Evolutionary conservation across 2,797 vertebrate genomes (phyloP), one percentile per base, ranked within the genome.

Genomic region (Onychomys torridus): DNA sequence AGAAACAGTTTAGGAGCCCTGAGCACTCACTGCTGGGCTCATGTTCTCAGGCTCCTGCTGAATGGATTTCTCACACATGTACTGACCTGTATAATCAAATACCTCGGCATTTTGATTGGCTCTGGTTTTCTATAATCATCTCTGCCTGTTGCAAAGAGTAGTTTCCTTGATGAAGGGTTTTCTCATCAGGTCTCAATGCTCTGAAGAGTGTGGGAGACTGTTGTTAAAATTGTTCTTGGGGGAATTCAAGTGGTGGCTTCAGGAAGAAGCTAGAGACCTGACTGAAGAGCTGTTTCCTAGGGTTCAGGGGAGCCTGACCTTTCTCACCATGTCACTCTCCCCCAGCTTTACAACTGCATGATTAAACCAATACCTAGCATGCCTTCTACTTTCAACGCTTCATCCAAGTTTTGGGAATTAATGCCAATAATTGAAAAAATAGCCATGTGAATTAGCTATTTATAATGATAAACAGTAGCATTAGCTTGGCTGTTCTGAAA

Each of bases 391-490:
- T 94, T 96, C 63, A 65, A 84, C 81, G 95, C 61, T 61, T 97
- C 97, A 77, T 96, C 97, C 93, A 43, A 57, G 86, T 93, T 21
- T 16, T 65, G 67, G 97, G 91, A 97, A 96, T 97, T 96, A 89
- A 95, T 98, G 97, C 97, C 97, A 97, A 98, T 97, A 98, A 97
- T 97, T 89, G 97, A 98, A 98, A 99, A 98, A 98, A 98, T 96
- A 71, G 67, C n/a, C 98, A 97, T 97, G 63, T 98, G 88, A 93
- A 94, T 98, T 73, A 97, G 67, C 97, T 97, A 92, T 96, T 94
- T 16, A 17, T 85, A 77, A 89, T 96, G 32, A 37, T 88, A 94
- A 98, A 98, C 92, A 97, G 25, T n/a, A n/a, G n/a, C 67, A 69
- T 29, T 92, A 52, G 59, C 95, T 97, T 96, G 89, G 78, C 83